A percentile compares a stretch with the other conserved stretches of the same genome.
Conservation (phyloP, 2,888 invertebrate genomes). For the Aradus depressus region DNA sequence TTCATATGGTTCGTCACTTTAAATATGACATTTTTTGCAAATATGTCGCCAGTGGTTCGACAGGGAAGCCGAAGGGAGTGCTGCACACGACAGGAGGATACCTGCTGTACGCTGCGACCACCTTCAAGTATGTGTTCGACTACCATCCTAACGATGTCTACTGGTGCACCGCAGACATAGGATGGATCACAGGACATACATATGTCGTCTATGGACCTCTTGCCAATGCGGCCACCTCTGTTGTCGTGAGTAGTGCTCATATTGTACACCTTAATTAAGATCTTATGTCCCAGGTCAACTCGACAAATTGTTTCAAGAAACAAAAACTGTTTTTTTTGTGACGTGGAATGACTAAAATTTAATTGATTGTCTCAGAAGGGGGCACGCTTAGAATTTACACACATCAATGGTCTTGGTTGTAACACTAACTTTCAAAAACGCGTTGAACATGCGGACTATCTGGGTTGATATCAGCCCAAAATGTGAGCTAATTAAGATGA, state of each 20-base stretch:
- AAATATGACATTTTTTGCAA: background rate
- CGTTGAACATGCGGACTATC: no score
- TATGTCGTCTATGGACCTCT: slow-evolving; percentile 92
- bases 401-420: no score
- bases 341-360: background rate
- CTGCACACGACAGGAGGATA: slow-evolving; percentile 92
- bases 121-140: slow-evolving; percentile 94
- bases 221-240: slow-evolving; percentile 84
- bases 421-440: no score
- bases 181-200: slow-evolving; percentile 92
- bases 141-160: slow-evolving; percentile 70
- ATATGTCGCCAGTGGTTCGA: slow-evolving; percentile 58
- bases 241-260: slow-evolving; percentile 57
- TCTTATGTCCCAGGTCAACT: background rate
- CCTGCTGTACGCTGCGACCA: slow-evolving; percentile 82
- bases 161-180: slow-evolving; percentile 94
- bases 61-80: slow-evolving; percentile 97
- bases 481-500: no score
- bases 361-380: background rate
- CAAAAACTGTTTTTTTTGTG: background rate
- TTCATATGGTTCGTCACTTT: background rate
- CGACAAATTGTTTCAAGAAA: background rate
- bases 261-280: no score
- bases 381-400: no score
- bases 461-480: no score